Evolutionary conservation across 2,888 invertebrate species (phyloP), one percentile per base, ranked within the genome.

Genomic region (Ferrisia virgata): DNA sequence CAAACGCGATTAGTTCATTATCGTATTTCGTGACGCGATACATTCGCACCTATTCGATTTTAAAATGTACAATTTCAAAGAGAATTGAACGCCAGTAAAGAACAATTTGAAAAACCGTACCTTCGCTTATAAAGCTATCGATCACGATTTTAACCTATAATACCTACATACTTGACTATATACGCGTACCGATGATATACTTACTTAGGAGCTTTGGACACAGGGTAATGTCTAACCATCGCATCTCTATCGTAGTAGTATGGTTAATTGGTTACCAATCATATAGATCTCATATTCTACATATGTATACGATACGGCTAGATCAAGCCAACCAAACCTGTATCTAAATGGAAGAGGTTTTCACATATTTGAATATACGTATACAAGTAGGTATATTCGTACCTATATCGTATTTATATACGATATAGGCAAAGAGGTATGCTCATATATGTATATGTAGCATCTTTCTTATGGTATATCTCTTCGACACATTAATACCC

Each of bases 31-130:
- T 64, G 58, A 64, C 58, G 58, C 11, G 58, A 64, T 28, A 64
- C 58, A 64, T 64, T 64, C 58, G 58, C 58, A 64, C 53, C 81
- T 79, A 31, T 64, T 64, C 5, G 28, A 64, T 64, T 64, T 2
- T 2, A 11, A 43, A 43, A 4, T 3, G 5, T 13, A 43, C 43
- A 43, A 43, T 2, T 43, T 13, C 58, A 11, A 64, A 28, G 82
- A 39, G 69, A 82, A 53, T 69, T 64, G 58, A 82, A 82, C 39
- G 82, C 82, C 58, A 22, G 82, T 82, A 22, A 33, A 64, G 36
- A 39, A 82, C 82, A 82, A 36, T 64, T 64, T 36, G 82, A 64
- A 58, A 18, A 69, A n/a, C n/a, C 11, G 11, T 13, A 28, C 25
- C 58, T 25, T 15, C 13, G 43, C 13, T 43, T 11, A 13, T 40